Conservation (phyloP, 2,888 invertebrate genomes). For the Ptycholaimellus sp. region DNA sequence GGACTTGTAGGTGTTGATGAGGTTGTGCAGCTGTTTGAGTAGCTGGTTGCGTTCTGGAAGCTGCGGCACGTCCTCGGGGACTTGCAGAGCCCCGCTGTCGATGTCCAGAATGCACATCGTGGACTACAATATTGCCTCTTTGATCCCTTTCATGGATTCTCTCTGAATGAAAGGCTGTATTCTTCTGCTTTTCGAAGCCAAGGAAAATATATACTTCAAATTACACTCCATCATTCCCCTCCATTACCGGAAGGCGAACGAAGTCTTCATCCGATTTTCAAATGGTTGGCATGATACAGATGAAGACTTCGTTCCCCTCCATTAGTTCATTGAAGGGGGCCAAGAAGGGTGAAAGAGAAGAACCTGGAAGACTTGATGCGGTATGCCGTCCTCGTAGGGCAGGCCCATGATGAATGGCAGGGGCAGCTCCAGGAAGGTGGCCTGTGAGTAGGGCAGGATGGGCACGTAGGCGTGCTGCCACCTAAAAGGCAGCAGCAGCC, state of each 20-base stretch:
- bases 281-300: background rate
- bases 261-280: no score
- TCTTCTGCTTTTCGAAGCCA: no score
- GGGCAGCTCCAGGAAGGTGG: constrained; percentile 85
- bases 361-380: constrained; percentile 19
- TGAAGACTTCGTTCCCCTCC: background rate
- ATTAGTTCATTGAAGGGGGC: background rate
- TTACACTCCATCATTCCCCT: no score
- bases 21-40: no score
- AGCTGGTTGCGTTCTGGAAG: constrained; percentile 73
- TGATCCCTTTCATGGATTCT: no score
- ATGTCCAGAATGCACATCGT: constrained; percentile 84
- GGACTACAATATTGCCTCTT: no score
- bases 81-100: constrained; percentile 66
- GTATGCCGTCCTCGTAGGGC: constrained; percentile 28
- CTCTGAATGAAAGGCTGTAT: no score
- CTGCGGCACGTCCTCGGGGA: constrained; percentile 76
- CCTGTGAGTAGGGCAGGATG: constrained; percentile 57
- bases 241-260: no score
- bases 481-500: constrained; percentile 68
- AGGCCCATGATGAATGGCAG: constrained; percentile 96
- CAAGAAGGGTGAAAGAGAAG: background rate
- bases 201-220: constrained; percentile 2
- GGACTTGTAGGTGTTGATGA: no score
- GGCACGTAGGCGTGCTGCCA: constrained; percentile 99